Percentiles rank a stretch among this genome's conserved stretches.
Conservation (phyloP, 2,888 invertebrate species). For the Omphaloscelis lunosa region DNA sequence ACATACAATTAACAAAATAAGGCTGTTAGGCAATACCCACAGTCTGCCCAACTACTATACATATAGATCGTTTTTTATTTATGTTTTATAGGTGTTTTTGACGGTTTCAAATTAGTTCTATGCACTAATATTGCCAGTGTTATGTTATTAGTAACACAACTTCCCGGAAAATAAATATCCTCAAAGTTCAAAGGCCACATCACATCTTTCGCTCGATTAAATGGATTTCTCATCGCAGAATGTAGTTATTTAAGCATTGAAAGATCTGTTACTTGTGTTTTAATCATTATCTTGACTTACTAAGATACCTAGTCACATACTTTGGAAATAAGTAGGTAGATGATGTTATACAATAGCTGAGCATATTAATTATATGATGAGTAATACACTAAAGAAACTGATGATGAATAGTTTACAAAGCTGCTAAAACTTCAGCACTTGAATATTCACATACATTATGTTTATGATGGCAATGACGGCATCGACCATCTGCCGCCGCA, state of each 20-base stretch:
- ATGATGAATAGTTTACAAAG: constrained; percentile 53
- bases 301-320: constrained; percentile 2
- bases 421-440: constrained; percentile 56
- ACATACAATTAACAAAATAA: neutral
- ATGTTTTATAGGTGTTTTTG: neutral
- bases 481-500: constrained; percentile 77
- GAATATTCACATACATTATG: constrained; percentile 51
- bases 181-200: neutral
- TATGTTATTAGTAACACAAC: neutral
- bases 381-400: constrained; percentile 34
- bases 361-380: constrained; percentile 23
- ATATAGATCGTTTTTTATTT: too few relatives aligned
- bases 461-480: constrained; percentile 73
- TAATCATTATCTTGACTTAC: neutral
- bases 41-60: too few relatives aligned
- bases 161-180: neutral
- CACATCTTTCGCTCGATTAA: neutral
- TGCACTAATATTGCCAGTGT: neutral
- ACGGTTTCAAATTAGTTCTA: neutral
- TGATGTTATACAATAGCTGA: constrained; percentile 17
- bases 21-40: neutral
- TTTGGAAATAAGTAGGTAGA: constrained; percentile 10
- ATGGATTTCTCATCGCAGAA: constrained; percentile 2
- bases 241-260: neutral
- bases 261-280: neutral